Evolutionary conservation across 2,113 vertebrate genomes (phyloP).

Genomic region (Aldabrachelys gigantea): DNA sequence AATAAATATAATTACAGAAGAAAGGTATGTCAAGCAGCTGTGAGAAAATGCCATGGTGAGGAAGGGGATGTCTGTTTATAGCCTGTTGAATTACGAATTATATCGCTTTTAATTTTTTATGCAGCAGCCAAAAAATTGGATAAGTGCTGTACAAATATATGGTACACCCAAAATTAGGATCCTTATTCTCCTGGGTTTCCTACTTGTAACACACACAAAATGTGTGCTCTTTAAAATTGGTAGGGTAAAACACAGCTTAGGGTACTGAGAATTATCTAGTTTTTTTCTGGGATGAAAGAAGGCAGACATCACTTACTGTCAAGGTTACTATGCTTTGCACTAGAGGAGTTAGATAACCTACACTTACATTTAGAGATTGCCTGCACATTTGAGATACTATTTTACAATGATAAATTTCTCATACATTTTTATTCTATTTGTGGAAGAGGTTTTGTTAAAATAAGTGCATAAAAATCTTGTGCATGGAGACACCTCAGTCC

Average conservation of each 20-base stretch:
- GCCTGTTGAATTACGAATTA: not conserved
- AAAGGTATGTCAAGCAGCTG: not conserved
- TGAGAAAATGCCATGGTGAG: not conserved
- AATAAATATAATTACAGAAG: not conserved
- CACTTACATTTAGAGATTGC: not conserved
- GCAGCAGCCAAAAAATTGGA: not conserved
- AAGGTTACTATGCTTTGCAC: not conserved
- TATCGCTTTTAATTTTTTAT: not conserved
- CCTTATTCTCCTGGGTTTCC: not conserved
- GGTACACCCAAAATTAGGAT: not conserved
- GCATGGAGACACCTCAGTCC: not conserved
- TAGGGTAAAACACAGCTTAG: not conserved
- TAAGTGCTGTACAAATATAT: not conserved
- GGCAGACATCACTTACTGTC: not conserved
- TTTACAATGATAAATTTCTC: not conserved
- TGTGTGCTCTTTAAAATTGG: too few relatives aligned
- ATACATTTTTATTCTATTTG: not conserved
- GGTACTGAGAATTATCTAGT: not conserved
- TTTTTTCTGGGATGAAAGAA: not conserved
- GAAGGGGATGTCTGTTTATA: not conserved
- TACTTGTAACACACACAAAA: not conserved
- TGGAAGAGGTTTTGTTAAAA: not conserved
- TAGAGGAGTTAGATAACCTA: too few relatives aligned
- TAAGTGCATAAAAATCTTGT: not conserved
- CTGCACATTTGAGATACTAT: not conserved